Evolutionary conservation across 2,888 invertebrate species (phyloP).

Genomic region (Caenorhabditis macrosperma): DNA sequence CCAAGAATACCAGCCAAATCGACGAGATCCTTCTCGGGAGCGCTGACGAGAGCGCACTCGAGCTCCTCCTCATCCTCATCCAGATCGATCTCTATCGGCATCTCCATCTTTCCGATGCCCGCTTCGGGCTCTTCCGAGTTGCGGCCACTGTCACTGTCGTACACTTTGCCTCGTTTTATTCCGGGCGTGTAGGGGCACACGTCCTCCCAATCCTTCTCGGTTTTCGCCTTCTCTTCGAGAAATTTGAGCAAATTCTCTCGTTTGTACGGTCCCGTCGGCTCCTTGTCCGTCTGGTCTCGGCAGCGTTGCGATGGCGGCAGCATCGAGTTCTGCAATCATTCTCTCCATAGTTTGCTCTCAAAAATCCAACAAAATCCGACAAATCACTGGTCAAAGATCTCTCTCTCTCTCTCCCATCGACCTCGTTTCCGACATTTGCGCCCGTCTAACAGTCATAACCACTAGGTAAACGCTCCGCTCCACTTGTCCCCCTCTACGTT

Average conservation of each 20-base stretch:
- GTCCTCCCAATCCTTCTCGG: slow-evolving; percentile 97
- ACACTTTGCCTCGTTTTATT: slow-evolving; percentile 85
- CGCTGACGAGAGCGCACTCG: slow-evolving; percentile 90
- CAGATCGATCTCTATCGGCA: slow-evolving; percentile 80
- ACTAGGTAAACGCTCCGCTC: slow-evolving; percentile 10
- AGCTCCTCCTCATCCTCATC: slow-evolving; percentile 82
- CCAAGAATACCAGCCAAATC: slow-evolving; percentile 90
- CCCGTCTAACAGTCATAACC: neutral
- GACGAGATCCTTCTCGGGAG: slow-evolving; percentile 96
- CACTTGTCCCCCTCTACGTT: slow-evolving; percentile 2
- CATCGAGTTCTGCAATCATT: slow-evolving; percentile 90
- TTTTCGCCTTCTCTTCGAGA: slow-evolving; percentile 97
- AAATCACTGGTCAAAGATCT: slow-evolving; percentile 15
- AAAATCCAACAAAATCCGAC: neutral
- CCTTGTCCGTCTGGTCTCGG: slow-evolving; percentile 95
- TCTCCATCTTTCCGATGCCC: slow-evolving; percentile 72
- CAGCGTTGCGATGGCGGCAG: slow-evolving; percentile 96
- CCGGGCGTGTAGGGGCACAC: slow-evolving; percentile 93
- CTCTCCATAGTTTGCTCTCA: neutral
- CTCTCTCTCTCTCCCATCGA: neutral
- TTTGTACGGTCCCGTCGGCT: slow-evolving; percentile 91
- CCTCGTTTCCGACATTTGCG: no score
- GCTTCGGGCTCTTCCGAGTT: slow-evolving; percentile 57
- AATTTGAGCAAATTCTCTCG: slow-evolving; percentile 95
- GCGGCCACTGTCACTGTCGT: slow-evolving; percentile 66